phyloP scores from a whole-genome alignment of 2,888 invertebrate species.

The Blera fallax region DNA sequence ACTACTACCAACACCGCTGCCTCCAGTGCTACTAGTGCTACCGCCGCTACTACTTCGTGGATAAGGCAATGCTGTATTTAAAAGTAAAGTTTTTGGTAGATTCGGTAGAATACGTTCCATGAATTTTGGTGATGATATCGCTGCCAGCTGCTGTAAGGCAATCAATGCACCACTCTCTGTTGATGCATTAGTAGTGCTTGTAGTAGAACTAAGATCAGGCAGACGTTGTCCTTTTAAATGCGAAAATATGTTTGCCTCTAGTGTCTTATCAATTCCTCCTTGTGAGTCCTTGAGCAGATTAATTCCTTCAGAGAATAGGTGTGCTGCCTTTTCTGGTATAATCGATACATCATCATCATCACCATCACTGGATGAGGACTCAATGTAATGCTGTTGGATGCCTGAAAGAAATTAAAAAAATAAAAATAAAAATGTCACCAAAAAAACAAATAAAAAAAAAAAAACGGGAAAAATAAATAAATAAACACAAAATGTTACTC shows the following conservation, averaged over 20 bases:
- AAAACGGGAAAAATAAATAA: slow-evolving; percentile 34
- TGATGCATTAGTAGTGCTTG: neutral
- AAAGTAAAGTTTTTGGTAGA: slow-evolving; percentile 76
- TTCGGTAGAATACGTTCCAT: slow-evolving; percentile 77
- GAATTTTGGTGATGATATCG: slow-evolving; percentile 78
- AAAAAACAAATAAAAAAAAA: slow-evolving; percentile 38
- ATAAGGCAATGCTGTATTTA: slow-evolving; percentile 71
- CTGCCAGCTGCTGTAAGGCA: slow-evolving; percentile 80
- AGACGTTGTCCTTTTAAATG: neutral
- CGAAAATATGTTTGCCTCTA: slow-evolving; percentile 5
- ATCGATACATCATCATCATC: slow-evolving; percentile 38
- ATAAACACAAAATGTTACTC: slow-evolving; percentile 14
- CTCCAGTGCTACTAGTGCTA: neutral
- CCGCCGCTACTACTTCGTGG: neutral
- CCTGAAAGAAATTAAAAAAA: slow-evolving; percentile 63
- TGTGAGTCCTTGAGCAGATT: neutral
- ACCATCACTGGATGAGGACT: slow-evolving; percentile 10
- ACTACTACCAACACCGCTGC: neutral
- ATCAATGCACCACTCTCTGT: slow-evolving; percentile 76
- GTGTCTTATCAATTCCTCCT: slow-evolving; percentile 23
- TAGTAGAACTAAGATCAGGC: slow-evolving; percentile 13
- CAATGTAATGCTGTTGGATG: neutral
- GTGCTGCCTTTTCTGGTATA: neutral
- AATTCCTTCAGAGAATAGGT: neutral
- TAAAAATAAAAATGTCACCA: slow-evolving; percentile 55